Evolutionary conservation across 2,113 vertebrate genomes (phyloP).

Genomic region (Galbula dea): DNA sequence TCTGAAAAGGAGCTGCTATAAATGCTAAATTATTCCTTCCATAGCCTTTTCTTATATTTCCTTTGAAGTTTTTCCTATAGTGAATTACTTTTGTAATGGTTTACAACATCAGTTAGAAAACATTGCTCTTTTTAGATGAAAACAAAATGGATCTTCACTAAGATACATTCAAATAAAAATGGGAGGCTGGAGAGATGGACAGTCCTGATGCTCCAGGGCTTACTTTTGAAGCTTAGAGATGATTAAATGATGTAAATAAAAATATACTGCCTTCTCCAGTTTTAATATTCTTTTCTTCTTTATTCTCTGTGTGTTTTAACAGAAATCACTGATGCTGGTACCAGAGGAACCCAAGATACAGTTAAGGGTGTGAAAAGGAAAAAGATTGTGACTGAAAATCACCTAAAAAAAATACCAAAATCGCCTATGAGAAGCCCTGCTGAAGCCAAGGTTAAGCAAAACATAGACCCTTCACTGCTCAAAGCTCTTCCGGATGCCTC

Average conservation of each 20-base stretch:
- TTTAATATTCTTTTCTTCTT: not conserved
- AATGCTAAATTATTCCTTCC: constrained; percentile 12
- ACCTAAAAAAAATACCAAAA: constrained; percentile 94
- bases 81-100: not conserved
- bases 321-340: constrained; percentile 81
- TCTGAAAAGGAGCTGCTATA: not conserved
- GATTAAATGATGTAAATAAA: not conserved
- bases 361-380: constrained; percentile 96
- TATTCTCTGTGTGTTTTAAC: constrained; percentile 33
- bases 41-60: not conserved
- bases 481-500: constrained; percentile 62
- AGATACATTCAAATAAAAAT: not conserved
- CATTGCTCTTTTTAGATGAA: not conserved
- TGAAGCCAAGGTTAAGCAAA: constrained; percentile 78
- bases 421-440: constrained; percentile 90
- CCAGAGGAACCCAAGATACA: constrained; percentile 80
- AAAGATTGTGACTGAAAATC: constrained; percentile 93
- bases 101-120: not conserved
- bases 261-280: not conserved
- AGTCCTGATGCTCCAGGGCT: not conserved
- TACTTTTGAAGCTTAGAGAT: not conserved
- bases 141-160: not conserved
- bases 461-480: constrained; percentile 54
- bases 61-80: not conserved
- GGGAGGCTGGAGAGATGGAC: not conserved